A percentile compares a stretch with the other conserved stretches of the same genome.
Evolutionary conservation across 2,888 invertebrate species (phyloP).

Genomic region (Stenurella melanura): DNA sequence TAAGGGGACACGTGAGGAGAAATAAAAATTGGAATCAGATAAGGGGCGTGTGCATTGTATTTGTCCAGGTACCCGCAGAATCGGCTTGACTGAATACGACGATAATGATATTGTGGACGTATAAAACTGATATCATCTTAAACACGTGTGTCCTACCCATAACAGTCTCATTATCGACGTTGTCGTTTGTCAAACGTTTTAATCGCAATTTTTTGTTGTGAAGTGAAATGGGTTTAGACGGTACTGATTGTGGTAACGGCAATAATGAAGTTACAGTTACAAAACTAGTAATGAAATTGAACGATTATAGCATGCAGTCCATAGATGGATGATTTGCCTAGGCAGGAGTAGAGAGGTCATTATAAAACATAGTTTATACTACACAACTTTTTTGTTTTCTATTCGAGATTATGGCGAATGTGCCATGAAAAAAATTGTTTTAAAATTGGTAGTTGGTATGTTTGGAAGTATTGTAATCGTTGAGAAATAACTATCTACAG

Average conservation of each 20-base stretch:
- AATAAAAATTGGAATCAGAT: conserved; percentile 59
- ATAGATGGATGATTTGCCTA: too few species aligned
- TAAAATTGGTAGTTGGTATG: too few species aligned
- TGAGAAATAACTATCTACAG: too few species aligned
- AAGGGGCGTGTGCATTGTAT: conserved; percentile 61
- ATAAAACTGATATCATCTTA: conserved; percentile 55
- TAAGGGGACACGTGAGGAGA: conserved; percentile 52
- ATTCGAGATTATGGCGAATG: too few species aligned
- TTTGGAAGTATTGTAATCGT: too few species aligned
- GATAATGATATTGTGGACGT: conserved; percentile 55
- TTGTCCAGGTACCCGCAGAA: conserved; percentile 66
- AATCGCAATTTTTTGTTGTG: conserved; percentile 11
- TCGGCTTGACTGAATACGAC: conserved; percentile 54
- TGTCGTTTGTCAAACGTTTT: conserved; percentile 27
- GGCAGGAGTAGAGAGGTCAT: too few species aligned
- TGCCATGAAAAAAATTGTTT: too few species aligned
- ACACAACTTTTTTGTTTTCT: too few species aligned
- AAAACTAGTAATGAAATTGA: neutral
- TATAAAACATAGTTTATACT: too few species aligned
- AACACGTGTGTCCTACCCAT: conserved; percentile 56
- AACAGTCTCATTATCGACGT: conserved; percentile 42
- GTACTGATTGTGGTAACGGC: neutral
- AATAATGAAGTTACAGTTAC: neutral
- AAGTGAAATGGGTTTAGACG: neutral
- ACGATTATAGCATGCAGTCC: too few species aligned